Evolutionary conservation across 2,888 invertebrate species (phyloP), one percentile per base, ranked within the genome.

Genomic region (Allophyes oxyacanthae): DNA sequence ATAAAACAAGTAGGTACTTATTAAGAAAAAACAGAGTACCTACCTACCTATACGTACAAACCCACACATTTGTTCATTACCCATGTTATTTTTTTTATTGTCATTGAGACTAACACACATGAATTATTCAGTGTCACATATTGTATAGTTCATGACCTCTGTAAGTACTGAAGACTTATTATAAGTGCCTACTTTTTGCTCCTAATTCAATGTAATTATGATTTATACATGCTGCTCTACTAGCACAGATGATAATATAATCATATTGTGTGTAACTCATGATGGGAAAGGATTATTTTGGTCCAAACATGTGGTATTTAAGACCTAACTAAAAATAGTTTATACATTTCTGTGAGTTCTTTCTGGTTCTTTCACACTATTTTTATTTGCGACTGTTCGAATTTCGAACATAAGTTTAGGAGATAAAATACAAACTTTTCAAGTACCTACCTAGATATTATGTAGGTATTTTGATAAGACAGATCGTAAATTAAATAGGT

Each of bases 181-280:
- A 48, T 50, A 37, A 34, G 11, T 25, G 37, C 38, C 44, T 51
- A 48, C 38, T 42, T 49, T 42, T 49, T 33, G 51, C 25, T 68
- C 54, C 26, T 71, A 58, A 66, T 61, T 51, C 15, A 63, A 67
- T 60, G 52, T 49, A 51, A 68, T 66, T 30, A 64, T 64, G 46
- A 70, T 66, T 61, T 61, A 66, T 45, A 15, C 38, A 14, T 44
- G 13, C 37, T 15, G 36, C 9, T 44, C 32, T 30, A 34, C 5
- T 52, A 43, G 9, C 58, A 53, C 43, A 13, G 36, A 62, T 52
- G 44, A 53, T 56, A 54, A 43, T 37, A 58, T 41, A 20, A 45
- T 49, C 6, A 6, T 32, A 44, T 41, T 58, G 52, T 52, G 52
- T 52, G 37, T 50, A 44, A 64, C 14, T 40, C 26, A 26, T 42